phyloP scores from a whole-genome alignment of 2,797 vertebrate genomes.

The Anomalospiza imberbis region DNA sequence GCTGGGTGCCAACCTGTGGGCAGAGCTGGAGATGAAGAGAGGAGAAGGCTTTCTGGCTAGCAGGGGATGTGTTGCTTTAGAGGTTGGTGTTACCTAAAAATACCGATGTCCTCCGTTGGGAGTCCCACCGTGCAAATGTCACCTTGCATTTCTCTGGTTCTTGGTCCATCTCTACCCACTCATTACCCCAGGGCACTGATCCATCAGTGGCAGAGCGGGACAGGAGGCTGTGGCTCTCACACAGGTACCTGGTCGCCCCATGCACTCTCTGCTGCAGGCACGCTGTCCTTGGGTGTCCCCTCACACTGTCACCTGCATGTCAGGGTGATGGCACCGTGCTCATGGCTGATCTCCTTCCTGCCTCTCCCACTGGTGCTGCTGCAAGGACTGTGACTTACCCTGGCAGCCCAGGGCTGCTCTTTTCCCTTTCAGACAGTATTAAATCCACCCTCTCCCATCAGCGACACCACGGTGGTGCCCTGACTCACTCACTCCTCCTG shows the following conservation, averaged over 20 bases:
- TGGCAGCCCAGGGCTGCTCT: background rate
- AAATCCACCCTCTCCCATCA: background rate
- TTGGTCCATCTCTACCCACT: background rate
- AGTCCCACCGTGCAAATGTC: background rate
- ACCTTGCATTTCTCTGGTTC: background rate
- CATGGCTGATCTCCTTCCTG: background rate
- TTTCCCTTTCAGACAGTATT: background rate
- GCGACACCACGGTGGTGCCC: background rate
- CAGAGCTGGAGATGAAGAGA: background rate
- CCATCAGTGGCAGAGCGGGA: background rate
- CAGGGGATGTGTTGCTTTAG: background rate
- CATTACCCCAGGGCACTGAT: background rate
- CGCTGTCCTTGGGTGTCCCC: accelerated
- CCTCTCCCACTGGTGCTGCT: background rate
- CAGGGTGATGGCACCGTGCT: background rate
- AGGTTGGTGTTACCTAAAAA: background rate
- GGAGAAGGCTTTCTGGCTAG: background rate
- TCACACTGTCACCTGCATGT: background rate
- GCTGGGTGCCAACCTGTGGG: constrained; percentile 25
- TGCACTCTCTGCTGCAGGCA: accelerated
- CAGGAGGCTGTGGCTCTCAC: background rate
- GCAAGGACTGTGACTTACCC: background rate
- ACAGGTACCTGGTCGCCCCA: accelerated
- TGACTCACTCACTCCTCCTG: background rate
- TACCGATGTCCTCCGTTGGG: background rate